phyloP scores from a whole-genome alignment of 2,888 invertebrate genomes.

The Cryptocephalus moraei region DNA sequence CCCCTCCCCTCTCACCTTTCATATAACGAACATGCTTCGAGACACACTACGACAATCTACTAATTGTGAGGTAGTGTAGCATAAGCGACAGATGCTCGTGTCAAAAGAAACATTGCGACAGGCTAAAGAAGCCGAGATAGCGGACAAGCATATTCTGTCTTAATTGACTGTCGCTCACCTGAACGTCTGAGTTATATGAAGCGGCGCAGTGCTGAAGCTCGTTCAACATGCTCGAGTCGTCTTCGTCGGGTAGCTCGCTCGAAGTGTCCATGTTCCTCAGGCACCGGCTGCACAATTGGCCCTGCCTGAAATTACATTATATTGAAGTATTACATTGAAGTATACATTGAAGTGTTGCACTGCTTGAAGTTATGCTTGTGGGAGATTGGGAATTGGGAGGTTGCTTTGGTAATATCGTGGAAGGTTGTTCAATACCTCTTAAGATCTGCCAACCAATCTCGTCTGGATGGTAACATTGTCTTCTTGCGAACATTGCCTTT shows the following conservation, averaged over 20 bases:
- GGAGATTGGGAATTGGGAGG: too few species aligned
- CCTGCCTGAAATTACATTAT: constrained; percentile 49
- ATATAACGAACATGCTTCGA: too few species aligned
- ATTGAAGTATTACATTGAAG: not conserved
- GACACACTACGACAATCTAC: too few species aligned
- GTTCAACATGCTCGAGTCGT: constrained; percentile 56
- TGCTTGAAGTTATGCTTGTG: too few species aligned
- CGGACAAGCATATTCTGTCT: constrained; percentile 21
- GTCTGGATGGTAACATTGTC: too few species aligned
- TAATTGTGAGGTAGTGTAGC: too few species aligned
- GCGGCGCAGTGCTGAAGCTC: constrained; percentile 21
- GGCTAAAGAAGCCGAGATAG: constrained; percentile 29
- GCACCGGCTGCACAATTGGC: constrained; percentile 73
- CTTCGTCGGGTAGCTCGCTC: constrained; percentile 51
- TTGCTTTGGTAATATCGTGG: too few species aligned
- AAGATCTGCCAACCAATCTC: too few species aligned
- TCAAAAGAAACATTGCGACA: constrained; percentile 27
- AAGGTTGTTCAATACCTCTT: too few species aligned
- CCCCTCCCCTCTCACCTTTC: too few species aligned
- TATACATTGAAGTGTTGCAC: not conserved
- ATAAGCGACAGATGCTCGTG: not conserved
- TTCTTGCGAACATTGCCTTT: too few species aligned
- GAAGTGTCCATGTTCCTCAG: constrained; percentile 51
- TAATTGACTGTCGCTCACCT: constrained; percentile 28
- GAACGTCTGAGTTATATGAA: constrained; percentile 35